These are phyloP conservation scores for Orientallactaga bullata DNA, from an alignment of 2,113 vertebrate genomes.

Conservation along the genomic window DNA sequence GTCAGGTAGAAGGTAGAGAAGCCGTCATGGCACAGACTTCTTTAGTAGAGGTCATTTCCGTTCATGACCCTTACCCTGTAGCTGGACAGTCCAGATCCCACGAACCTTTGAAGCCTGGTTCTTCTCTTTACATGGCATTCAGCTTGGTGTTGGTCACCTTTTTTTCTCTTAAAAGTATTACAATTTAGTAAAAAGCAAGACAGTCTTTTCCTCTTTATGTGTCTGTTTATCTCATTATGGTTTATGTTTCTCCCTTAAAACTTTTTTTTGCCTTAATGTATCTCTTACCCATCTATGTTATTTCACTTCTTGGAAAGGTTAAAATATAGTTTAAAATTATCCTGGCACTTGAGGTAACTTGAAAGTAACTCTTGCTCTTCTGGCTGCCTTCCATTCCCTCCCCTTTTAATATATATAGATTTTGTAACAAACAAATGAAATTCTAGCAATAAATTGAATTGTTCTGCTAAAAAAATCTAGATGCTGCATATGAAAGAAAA, in stretches of 20 bases:
- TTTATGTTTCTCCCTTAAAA: conserved; percentile 28
- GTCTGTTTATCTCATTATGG: conserved; percentile 44
- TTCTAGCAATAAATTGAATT: conserved; percentile 88
- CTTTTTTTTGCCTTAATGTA: conserved; percentile 47
- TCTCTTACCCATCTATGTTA: conserved; percentile 58
- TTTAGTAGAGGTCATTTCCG: conserved; percentile 55
- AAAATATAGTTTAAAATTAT: conserved; percentile 71
- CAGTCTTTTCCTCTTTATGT: conserved; percentile 52
- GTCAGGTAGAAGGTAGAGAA: conserved; percentile 45
- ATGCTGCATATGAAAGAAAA: no score
- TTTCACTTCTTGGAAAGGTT: conserved; percentile 78
- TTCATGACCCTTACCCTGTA: conserved; percentile 37
- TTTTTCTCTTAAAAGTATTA: neutral
- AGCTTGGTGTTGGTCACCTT: conserved; percentile 35
- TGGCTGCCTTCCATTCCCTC: conserved; percentile 68
- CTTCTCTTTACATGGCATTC: conserved; percentile 37
- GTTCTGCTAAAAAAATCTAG: conserved; percentile 52
- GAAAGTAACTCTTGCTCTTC: conserved; percentile 80
- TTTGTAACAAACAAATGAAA: conserved; percentile 85
- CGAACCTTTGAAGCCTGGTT: conserved; percentile 53
- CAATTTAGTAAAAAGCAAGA: conserved; percentile 64
- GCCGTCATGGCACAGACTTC: neutral
- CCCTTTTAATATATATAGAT: conserved; percentile 74
- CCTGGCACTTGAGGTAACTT: conserved; percentile 81
- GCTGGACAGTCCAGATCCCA: neutral